Conservation (phyloP, 2,888 invertebrate genomes). For the Carabus problematicus region DNA sequence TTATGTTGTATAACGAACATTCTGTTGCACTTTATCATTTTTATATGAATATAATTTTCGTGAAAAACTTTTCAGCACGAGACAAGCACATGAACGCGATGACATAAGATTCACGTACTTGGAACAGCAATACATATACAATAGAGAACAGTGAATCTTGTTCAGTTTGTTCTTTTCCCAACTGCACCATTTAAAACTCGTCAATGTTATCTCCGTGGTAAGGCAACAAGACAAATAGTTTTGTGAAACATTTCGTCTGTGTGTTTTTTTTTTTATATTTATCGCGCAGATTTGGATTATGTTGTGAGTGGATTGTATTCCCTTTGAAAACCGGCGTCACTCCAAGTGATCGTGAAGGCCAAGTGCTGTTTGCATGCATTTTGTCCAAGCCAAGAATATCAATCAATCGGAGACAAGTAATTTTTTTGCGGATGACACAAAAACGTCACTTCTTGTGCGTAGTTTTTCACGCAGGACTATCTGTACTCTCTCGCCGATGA, state of each 20-base stretch:
- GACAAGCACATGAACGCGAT: too few relatives aligned
- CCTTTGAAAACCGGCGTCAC: not conserved
- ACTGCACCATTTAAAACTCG: not conserved
- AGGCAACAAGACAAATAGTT: conserved; percentile 27
- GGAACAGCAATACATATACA: too few relatives aligned
- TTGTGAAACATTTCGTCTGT: conserved; percentile 20
- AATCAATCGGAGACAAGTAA: conserved; percentile 33
- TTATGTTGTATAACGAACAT: too few relatives aligned
- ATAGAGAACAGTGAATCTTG: too few relatives aligned
- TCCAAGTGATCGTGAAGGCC: not conserved
- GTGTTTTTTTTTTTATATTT: conserved; percentile 22
- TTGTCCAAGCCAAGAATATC: conserved; percentile 38
- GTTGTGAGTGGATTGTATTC: not conserved
- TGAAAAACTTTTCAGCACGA: not conserved
- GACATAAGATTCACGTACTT: too few relatives aligned
- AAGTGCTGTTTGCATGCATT: conserved; percentile 34
- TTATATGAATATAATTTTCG: not conserved
- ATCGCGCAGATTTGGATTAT: conserved; percentile 5
- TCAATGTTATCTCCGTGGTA: not conserved
- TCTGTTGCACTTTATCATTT: too few relatives aligned
- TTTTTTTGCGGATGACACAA: conserved; percentile 22
- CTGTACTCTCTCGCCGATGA: conserved; percentile 21
- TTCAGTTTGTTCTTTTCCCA: not conserved
- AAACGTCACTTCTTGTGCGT: conserved; percentile 13
- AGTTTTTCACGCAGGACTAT: conserved; percentile 5